Percentiles rank a stretch among this genome's conserved stretches.
Evolutionary conservation across 2,888 invertebrate genomes (phyloP).

Genomic region (Phengaris alcon): DNA sequence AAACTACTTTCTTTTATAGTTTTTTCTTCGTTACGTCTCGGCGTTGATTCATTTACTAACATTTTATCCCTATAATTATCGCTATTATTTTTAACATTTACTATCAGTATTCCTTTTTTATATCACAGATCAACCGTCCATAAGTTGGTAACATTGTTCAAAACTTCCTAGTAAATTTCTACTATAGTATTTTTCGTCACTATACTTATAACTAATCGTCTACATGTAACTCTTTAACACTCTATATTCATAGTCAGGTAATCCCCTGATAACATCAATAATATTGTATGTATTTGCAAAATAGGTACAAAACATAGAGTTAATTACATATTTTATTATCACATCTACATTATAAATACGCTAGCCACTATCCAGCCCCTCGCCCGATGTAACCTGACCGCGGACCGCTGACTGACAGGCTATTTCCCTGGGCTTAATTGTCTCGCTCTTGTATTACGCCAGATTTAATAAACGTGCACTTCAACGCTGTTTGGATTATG

Average conservation of each 20-base stretch:
- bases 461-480: constrained; percentile 64
- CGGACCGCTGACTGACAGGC: constrained; percentile 61
- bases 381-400: constrained; percentile 57
- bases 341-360: constrained; percentile 24
- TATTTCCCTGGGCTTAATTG: constrained; percentile 64
- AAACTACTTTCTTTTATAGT: not conserved
- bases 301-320: not conserved
- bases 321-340: constrained; percentile 11
- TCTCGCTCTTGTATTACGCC: constrained; percentile 57
- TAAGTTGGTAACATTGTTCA: too few relatives aligned
- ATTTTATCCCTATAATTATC: not conserved
- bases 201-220: too few relatives aligned
- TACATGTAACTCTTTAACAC: not conserved
- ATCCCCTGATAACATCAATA: not conserved
- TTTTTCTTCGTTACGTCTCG: not conserved
- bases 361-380: constrained; percentile 45
- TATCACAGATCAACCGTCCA: too few relatives aligned
- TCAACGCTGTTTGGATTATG: constrained; percentile 43
- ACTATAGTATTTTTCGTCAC: too few relatives aligned
- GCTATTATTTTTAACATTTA: too few relatives aligned
- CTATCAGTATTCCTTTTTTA: too few relatives aligned
- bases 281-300: not conserved
- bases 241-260: not conserved
- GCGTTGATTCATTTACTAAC: not conserved
- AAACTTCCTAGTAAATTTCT: too few relatives aligned